Evolutionary conservation across 2,113 vertebrate species (phyloP), one percentile per base, ranked within the genome.

Genomic region (Apodemus speciosus): DNA sequence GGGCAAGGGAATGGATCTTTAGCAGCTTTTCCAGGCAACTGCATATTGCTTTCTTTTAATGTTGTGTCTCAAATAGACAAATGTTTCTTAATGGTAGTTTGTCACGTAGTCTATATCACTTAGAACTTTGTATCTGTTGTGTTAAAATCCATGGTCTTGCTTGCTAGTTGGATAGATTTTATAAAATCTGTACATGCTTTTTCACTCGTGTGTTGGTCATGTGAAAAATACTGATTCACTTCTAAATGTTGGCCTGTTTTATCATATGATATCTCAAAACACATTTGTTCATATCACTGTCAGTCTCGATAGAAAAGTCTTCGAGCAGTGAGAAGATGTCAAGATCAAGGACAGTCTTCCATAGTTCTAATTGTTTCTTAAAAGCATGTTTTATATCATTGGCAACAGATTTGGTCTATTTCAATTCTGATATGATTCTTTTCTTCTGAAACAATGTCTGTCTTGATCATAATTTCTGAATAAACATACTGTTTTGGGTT

Each of bases 311-410:
- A 40, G 75, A 64, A 85, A 89, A 85, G 27, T 51, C 18, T 87
- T 43, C 72, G 81, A 81, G 21, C 85, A 43, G 60, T 83, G 43
- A 13, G 16, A 85, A 91, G 2, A 18, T 89, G 20, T 93, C 46
- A 64, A 40, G 68, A 89, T 90, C 9, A 87, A 35, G n/a, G 49
- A 9, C 66, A 72, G 30, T 53, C 94, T 90, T 79, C 46, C 20
- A 53, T 75, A 87, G 66, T 90, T 90, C 30, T 68, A 40, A 92
- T 46, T 92, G 62, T 95, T 94, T 76, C 75, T 87, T 88, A 10
- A 77, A 96, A 92, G 23, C 10, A 7, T 83, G 9, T 40, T 18
- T 84, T 79, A 68, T 72, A 68, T 85, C 58, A 85, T 68, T 79
- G 38, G 30, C 71, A 95, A 53, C 35, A 90, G 38, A 90, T 84